Evolutionary conservation across 2,797 vertebrate species (phyloP).

Genomic region (Holocentrus rufus): DNA sequence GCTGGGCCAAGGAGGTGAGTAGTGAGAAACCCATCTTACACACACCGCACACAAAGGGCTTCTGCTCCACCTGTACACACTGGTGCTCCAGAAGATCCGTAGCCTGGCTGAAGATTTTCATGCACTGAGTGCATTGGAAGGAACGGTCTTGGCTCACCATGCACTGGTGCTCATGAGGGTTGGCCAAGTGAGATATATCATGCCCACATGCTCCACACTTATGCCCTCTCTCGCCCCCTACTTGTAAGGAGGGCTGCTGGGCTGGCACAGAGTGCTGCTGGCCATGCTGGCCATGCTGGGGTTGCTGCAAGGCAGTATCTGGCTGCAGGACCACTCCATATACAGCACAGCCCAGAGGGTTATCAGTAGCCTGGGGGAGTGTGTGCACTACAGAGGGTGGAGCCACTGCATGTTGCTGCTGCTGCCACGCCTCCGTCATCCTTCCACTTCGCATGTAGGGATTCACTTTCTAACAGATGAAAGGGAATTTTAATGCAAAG

Average conservation of each 20-base stretch:
- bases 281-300: slow-evolving; percentile 67
- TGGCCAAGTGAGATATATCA: slow-evolving; percentile 91
- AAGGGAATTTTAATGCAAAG: slow-evolving; percentile 21
- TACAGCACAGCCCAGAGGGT: slow-evolving; percentile 90
- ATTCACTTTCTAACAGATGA: slow-evolving; percentile 54
- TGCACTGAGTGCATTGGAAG: slow-evolving; percentile 97
- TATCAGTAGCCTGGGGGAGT: slow-evolving; percentile 87
- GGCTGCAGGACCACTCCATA: slow-evolving; percentile 95
- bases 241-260: slow-evolving; percentile 82
- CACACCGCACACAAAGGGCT: slow-evolving; percentile 95
- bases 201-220: slow-evolving; percentile 95
- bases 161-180: slow-evolving; percentile 96
- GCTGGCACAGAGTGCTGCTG: slow-evolving; percentile 79
- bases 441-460: slow-evolving; percentile 75
- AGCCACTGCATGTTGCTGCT: slow-evolving; percentile 88
- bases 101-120: slow-evolving; percentile 98
- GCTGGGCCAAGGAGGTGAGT: slow-evolving; percentile 93
- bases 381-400: slow-evolving; percentile 91
- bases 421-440: slow-evolving; percentile 89
- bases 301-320: slow-evolving; percentile 84
- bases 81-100: slow-evolving; percentile 96
- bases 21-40: slow-evolving; percentile 99
- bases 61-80: slow-evolving; percentile 96
- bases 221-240: slow-evolving; percentile 86
- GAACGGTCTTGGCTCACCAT: slow-evolving; percentile 94